phyloP scores from a whole-genome alignment of 2,113 vertebrate genomes.

The Elephas maximus region DNA sequence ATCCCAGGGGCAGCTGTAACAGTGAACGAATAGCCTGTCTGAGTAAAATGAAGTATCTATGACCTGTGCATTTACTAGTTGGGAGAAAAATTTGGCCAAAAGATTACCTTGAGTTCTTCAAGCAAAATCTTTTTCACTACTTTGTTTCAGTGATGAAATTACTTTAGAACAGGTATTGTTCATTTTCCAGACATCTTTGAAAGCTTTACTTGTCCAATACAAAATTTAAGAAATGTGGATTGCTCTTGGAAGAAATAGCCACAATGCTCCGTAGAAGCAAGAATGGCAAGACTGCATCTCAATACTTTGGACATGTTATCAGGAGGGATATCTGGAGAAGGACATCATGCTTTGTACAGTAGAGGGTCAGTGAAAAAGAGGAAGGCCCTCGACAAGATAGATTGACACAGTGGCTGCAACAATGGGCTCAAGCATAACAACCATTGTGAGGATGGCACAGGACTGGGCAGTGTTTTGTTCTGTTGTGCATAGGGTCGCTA shows the following conservation, averaged over 20 bases:
- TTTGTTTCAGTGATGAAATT: background rate
- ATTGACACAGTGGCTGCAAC: too few relatives aligned
- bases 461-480: too few relatives aligned
- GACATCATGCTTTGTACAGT: too few relatives aligned
- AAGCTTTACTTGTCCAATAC: background rate
- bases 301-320: too few relatives aligned
- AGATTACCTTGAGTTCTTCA: constrained; percentile 44
- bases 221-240: background rate
- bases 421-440: too few relatives aligned
- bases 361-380: too few relatives aligned
- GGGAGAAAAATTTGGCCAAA: background rate
- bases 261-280: too few relatives aligned
- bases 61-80: background rate
- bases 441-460: too few relatives aligned
- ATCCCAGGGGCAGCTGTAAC: background rate
- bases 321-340: too few relatives aligned
- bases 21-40: background rate
- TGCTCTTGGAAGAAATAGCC: background rate
- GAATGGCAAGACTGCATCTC: too few relatives aligned
- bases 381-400: too few relatives aligned
- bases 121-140: background rate
- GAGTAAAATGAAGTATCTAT: background rate
- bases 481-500: too few relatives aligned
- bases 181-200: background rate
- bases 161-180: background rate